Base-by-base conservation (phyloP, 1,140 invertebrate genomes). In the Lanistes nyassanus region DNA sequence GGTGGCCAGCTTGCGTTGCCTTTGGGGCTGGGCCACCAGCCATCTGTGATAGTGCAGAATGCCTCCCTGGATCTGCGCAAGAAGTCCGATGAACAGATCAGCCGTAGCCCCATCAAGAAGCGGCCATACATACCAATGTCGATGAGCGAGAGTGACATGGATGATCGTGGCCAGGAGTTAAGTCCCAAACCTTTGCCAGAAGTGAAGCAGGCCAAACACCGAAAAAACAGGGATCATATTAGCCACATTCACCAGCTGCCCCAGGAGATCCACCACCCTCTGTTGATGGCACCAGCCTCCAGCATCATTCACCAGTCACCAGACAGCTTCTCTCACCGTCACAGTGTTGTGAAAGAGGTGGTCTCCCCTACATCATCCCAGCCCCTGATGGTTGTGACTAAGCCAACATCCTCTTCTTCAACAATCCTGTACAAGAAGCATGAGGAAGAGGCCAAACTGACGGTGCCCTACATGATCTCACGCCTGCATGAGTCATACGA, bases 51-150 rank as follows among this genome's bases (percentile, higher is more conserved):
- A 56, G 82, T 84, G 37, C 78, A 84, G 42, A 81, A 84, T 72
- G 79, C 79, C 74, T 82, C 82, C 42, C 80, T 86, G 58, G 85
- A 86, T 76, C 77, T 86, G 56, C 81, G 85, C 69, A 86, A 86
- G 71, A 82, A 80, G 19, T 70, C 77, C 7, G 77, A 80, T 31
- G 84, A 85, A 53, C 79, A 83, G 60, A 79, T 85, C 66, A 80
- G 77, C 74, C 80, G 84, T 74, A 88, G 87, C 81, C 87, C 87
- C 19, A 85, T 88, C 42, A 88, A 88, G 68, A 88, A 88, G 76
- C 80, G 87, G 66, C 87, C 87, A 26, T 87, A 87, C 76, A 80
- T 83, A 53, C 84, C 84, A 53, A 72, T 67, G 34, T 60, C 70
- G 21, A 60, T 62, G 55, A 2, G 31, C 21, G 56, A 60, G 26